Evolutionary conservation across 2,888 invertebrate species (phyloP), one percentile per base, ranked within the genome.

Genomic region (Pandemis corylana): DNA sequence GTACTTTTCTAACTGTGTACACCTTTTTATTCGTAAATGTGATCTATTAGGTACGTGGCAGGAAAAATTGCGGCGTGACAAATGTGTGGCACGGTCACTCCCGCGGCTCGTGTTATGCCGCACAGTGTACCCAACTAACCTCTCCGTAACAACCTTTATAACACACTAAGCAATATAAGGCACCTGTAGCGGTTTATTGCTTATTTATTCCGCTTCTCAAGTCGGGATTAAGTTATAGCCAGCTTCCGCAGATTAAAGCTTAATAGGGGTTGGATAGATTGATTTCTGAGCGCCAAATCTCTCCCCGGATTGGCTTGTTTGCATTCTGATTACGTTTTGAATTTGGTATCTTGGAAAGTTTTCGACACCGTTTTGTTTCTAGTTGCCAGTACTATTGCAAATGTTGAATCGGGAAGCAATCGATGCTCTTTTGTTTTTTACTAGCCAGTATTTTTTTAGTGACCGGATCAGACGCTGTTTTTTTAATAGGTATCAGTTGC

Each of bases 181-280:
- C 92, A 93, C 93, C 93, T 92, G 93, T 89, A 90, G 88, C 89
- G 90, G 90, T 92, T 93, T 93, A 93, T 93, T 89, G 90, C 90
- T 93, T 93, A 93, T 94, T 93, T 94, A 94, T 92, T 89, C 90
- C 87, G 88, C 87, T 89, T 88, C 92, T 92, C 89, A 91, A 92
- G 88, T 88, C 85, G 80, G 90, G 94, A 93, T 94, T 93, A 93
- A 93, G 93, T 94, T 94, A 94, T 93, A 92, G 91, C 93, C 90
- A 89, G 89, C 89, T 89, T 87, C 87, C 90, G 87, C 90, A 93
- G 92, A 94, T 94, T 94, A 94, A 93, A 92, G 88, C 92, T 91
- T 93, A 93, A 93, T 93, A 85, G 90, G 85, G 90, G 89, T 82
- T 87, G 88, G 85, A 90, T 90, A 88, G 93, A 94, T 94, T 94